These are phyloP conservation scores for Emys orbicularis DNA, from an alignment of 2,797 vertebrate genomes.

Conservation along the genomic window DNA sequence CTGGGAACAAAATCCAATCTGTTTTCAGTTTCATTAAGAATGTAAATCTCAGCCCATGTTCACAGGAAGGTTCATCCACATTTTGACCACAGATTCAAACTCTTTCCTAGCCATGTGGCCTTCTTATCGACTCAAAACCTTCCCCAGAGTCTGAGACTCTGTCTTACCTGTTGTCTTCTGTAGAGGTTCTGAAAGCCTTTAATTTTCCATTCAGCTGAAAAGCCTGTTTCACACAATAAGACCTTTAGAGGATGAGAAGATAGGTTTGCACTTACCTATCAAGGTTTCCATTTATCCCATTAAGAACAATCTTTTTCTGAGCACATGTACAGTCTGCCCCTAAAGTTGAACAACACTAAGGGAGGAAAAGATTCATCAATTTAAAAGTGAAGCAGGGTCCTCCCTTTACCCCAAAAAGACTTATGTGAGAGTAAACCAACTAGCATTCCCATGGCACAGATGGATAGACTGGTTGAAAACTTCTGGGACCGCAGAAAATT, in stretches of 20 bases:
- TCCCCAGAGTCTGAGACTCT: background rate
- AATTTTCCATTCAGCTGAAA: background rate
- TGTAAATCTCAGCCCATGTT: background rate
- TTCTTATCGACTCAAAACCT: background rate
- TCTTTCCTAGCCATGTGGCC: background rate
- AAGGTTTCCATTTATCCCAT: too few species aligned
- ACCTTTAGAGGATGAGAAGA: background rate
- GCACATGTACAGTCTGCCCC: background rate
- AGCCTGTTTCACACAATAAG: background rate
- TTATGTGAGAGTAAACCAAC: background rate
- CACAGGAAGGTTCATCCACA: background rate
- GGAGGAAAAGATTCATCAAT: background rate
- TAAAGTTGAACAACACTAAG: background rate
- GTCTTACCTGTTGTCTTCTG: background rate
- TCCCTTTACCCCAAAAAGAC: background rate
- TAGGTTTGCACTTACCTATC: background rate
- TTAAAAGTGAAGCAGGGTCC: background rate
- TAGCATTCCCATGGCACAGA: background rate
- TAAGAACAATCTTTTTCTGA: background rate
- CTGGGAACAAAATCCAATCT: background rate
- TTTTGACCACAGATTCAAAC: background rate
- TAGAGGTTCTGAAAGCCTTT: background rate
- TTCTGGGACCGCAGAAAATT: background rate
- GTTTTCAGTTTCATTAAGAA: background rate
- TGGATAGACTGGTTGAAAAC: background rate